Base-by-base conservation (phyloP, 2,113 vertebrate species). In the Rhombomys opimus region DNA sequence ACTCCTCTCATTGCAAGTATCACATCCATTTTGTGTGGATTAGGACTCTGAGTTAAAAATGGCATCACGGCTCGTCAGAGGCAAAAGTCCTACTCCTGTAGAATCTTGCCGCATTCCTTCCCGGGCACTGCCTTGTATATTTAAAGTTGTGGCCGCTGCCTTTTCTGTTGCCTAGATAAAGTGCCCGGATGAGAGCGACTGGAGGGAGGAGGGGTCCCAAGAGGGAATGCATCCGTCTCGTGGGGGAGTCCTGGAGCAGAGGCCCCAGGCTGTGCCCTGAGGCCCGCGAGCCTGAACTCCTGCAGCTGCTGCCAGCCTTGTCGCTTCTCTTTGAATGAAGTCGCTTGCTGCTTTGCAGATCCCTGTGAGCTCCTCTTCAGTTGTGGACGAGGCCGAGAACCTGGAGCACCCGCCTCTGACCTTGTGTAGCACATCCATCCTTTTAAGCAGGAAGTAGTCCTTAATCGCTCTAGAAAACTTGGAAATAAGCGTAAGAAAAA, bases 1-100 rank as follows among this genome's bases (percentile, higher is more conserved):
- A n/a, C 7, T n/a, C 10, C 7, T 54, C 23, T 63, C 38, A 63
- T 41, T 75, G 30, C 38, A 5, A 86, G 61, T 57, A 85, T 89
- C 81, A 27, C 50, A 22, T 30, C 13, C 41, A 68, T 81, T 65
- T 77, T 93, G 65, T 77, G 76, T 63, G 52, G 77, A 67, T 90
- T 90, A 93, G 76, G 5, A 77, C 65, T 25, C 25, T 95, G 32
- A 77, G 25, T 46, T 91, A 59, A n/a, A 67, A 96, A 38, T 87
- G 85, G 52, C 52, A 57, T 23, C 59, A 91, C 54, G 27, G 41
- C 68, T 27, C 70, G 46, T 61, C 20, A 85, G 59, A 89, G 54
- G 20, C 0, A 10, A 41, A 52, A 38, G 57, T 84, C 54, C 80
- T 22, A 38, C 46, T 38, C 87, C 27, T 14, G 1, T 4, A 35